These are phyloP conservation scores for Drosophila lacertosa DNA, from an alignment of 1,140 invertebrate species.

Conservation along the genomic window DNA sequence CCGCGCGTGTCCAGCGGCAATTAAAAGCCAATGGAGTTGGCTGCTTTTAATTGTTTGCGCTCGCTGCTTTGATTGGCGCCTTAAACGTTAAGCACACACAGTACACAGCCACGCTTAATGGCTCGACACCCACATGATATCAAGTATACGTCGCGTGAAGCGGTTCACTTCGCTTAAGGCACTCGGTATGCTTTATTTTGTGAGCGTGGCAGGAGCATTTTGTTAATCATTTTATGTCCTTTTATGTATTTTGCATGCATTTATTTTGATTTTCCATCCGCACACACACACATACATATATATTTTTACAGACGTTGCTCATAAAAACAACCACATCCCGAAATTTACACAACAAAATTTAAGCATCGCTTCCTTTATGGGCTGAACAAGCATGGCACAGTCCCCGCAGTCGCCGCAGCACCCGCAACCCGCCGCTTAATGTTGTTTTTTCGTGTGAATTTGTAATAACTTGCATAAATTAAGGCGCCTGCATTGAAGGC, in stretches of 20 bases:
- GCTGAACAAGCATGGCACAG: slow-evolving; percentile 10
- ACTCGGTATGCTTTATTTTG: not conserved
- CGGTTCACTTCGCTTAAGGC: slow-evolving; percentile 4
- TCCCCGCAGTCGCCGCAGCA: not conserved
- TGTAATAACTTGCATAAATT: slow-evolving; percentile 82
- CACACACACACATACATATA: not conserved
- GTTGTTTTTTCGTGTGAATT: slow-evolving; percentile 81
- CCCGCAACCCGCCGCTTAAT: slow-evolving; percentile 43
- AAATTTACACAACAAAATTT: slow-evolving; percentile 55
- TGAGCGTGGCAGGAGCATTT: slow-evolving; percentile 11
- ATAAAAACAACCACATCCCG: slow-evolving; percentile 52
- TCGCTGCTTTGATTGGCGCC: slow-evolving; percentile 68
- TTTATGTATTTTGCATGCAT: slow-evolving; percentile 47
- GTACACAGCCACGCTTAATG: slow-evolving; percentile 64
- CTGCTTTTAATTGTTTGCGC: slow-evolving; percentile 76
- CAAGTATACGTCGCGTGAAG: slow-evolving; percentile 52
- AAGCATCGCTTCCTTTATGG: slow-evolving; percentile 70
- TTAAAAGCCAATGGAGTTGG: slow-evolving; percentile 64
- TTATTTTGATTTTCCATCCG: slow-evolving; percentile 60
- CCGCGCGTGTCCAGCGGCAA: slow-evolving; percentile 67
- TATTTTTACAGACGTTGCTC: slow-evolving; percentile 35
- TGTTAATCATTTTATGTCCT: slow-evolving; percentile 67
- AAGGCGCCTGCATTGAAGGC: slow-evolving; percentile 55
- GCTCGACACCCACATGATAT: slow-evolving; percentile 56
- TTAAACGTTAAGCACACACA: slow-evolving; percentile 65